Evolutionary conservation across 2,113 vertebrate genomes (phyloP).

Genomic region (Anthoscopus minutus): DNA sequence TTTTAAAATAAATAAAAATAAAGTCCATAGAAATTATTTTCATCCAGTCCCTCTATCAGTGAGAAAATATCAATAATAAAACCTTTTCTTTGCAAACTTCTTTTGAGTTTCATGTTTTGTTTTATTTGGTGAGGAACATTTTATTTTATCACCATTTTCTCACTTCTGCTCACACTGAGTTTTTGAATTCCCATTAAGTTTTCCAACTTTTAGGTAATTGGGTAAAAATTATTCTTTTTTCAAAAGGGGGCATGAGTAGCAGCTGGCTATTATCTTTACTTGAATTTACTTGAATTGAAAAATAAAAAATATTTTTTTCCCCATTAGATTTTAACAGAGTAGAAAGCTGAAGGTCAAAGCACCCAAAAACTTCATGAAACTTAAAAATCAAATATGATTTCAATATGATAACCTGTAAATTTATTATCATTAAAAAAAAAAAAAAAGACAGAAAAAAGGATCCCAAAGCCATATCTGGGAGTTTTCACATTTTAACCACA

Average conservation of each 20-base stretch:
- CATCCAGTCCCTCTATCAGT: neutral
- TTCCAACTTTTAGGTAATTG: neutral
- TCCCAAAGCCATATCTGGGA: too few relatives aligned
- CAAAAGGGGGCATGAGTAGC: rapidly evolving
- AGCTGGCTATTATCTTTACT: neutral
- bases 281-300: neutral
- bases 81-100: neutral
- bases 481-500: neutral
- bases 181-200: neutral
- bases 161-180: neutral
- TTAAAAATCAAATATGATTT: neutral
- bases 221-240: neutral
- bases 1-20: neutral
- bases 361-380: neutral
- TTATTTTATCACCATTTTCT: neutral
- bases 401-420: neutral
- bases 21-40: neutral
- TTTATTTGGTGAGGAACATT: neutral
- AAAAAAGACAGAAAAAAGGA: too few relatives aligned
- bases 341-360: neutral
- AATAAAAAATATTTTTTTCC: neutral
- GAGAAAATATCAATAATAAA: neutral
- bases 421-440: neutral
- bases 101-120: neutral
- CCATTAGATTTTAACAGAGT: neutral